Evolutionary conservation across 2,797 vertebrate genomes (phyloP).

Genomic region (Alca torda): DNA sequence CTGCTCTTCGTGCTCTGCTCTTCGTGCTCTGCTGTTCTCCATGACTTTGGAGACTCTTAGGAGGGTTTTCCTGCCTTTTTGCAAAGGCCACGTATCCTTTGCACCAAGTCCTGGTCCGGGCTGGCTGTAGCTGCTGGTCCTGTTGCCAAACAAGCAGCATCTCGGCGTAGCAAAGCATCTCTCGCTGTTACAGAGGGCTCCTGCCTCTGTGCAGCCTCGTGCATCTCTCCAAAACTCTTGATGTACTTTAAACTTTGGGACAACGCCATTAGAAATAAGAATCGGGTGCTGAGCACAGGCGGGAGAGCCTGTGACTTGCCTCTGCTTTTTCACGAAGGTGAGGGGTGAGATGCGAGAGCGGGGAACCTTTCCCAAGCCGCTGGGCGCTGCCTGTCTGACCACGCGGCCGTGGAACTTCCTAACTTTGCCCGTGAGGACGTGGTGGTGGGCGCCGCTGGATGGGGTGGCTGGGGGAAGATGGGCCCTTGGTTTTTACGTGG

Average conservation of each 20-base stretch:
- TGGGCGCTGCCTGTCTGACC: neutral
- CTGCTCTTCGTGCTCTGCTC: neutral
- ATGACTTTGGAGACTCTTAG: neutral
- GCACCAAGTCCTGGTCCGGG: neutral
- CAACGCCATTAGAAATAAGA: neutral
- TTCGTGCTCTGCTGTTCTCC: neutral
- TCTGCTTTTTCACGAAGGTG: neutral
- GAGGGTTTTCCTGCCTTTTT: neutral
- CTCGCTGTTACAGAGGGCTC: neutral
- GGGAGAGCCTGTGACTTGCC: neutral
- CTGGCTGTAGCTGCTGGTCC: neutral
- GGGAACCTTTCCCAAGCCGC: neutral
- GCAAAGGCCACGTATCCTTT: neutral
- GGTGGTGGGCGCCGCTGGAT: neutral
- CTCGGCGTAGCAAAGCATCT: neutral
- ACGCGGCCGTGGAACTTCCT: accelerated
- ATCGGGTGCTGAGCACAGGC: neutral
- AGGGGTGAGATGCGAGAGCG: neutral
- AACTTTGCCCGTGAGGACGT: neutral
- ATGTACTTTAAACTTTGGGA: neutral
- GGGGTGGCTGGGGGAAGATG: neutral
- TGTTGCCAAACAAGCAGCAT: neutral
- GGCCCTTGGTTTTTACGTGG: neutral
- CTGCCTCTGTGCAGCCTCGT: neutral
- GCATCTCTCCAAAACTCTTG: neutral